Percentiles rank a stretch among this genome's conserved stretches.
These are phyloP conservation scores for Coptodon bakossiorum DNA, from an alignment of 2,113 vertebrate genomes.

Conservation along the genomic window DNA sequence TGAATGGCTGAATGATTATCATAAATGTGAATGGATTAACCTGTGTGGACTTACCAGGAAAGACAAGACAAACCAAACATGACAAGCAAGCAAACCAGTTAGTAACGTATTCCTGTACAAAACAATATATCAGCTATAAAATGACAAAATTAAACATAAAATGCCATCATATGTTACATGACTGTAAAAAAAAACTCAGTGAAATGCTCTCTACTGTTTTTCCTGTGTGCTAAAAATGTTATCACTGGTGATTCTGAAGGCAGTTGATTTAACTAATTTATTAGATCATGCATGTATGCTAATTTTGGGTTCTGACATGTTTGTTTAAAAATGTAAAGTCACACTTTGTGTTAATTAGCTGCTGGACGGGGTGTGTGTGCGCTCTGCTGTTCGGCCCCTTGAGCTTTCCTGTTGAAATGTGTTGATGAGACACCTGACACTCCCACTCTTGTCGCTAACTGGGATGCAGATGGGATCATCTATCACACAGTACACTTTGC, in stretches of 20 bases:
- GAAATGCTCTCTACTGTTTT: background rate
- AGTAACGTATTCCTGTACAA: background rate
- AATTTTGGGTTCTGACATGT: background rate
- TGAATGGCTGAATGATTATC: background rate
- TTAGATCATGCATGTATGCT: background rate
- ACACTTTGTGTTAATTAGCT: background rate
- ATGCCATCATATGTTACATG: background rate
- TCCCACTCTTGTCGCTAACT: conserved; percentile 21
- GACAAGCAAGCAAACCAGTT: background rate
- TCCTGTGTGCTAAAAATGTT: background rate
- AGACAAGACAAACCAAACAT: background rate
- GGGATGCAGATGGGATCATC: conserved; percentile 58
- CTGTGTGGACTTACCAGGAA: background rate
- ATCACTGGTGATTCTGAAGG: background rate
- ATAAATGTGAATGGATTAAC: background rate
- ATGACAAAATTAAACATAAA: background rate
- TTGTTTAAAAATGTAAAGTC: background rate
- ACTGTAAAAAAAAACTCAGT: background rate
- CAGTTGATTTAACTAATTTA: background rate
- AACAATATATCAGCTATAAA: background rate
- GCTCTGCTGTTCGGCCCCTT: background rate
- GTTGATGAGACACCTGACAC: conserved; percentile 63
- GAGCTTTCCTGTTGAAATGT: conserved; percentile 29
- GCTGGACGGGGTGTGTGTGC: background rate
- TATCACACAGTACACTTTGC: conserved; percentile 20